These are phyloP conservation scores for Pantelozetes paolii DNA, from an alignment of 2,888 invertebrate genomes.

Conservation along the genomic window DNA sequence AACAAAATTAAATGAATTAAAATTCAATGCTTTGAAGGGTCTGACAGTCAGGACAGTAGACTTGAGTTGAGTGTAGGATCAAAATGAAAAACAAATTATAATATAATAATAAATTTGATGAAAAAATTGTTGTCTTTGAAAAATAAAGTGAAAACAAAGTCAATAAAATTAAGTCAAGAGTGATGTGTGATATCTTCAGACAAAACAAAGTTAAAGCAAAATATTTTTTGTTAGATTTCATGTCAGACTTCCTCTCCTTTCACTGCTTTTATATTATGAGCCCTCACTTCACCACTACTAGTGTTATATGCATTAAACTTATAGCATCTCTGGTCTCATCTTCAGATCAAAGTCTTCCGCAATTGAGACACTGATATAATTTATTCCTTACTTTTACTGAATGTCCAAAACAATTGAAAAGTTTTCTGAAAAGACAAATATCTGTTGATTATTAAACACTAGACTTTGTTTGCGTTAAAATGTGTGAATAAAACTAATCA, in stretches of 20 bases:
- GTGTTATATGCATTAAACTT: neutral
- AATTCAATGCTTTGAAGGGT: neutral
- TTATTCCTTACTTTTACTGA: no score
- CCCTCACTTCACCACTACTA: neutral
- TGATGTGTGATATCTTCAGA: neutral
- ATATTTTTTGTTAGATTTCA: neutral
- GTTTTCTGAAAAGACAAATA: no score
- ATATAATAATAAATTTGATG: neutral
- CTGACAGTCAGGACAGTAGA: neutral
- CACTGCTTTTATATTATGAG: neutral
- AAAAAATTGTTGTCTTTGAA: neutral
- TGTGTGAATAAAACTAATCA: no score
- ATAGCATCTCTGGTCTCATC: no score
- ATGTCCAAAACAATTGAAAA: no score
- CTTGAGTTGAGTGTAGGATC: neutral
- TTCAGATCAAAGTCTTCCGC: no score
- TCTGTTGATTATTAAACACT: no score
- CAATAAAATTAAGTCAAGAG: neutral
- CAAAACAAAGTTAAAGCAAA: neutral
- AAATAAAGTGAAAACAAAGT: neutral
- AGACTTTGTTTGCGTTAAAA: no score
- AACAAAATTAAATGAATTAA: neutral
- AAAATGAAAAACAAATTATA: neutral
- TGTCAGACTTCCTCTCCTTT: conserved; percentile 6
- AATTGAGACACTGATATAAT: no score